A percentile compares a stretch with the other conserved stretches of the same genome.
Evolutionary conservation across 2,888 invertebrate species (phyloP).

Genomic region (Neoscelio sp.): DNA sequence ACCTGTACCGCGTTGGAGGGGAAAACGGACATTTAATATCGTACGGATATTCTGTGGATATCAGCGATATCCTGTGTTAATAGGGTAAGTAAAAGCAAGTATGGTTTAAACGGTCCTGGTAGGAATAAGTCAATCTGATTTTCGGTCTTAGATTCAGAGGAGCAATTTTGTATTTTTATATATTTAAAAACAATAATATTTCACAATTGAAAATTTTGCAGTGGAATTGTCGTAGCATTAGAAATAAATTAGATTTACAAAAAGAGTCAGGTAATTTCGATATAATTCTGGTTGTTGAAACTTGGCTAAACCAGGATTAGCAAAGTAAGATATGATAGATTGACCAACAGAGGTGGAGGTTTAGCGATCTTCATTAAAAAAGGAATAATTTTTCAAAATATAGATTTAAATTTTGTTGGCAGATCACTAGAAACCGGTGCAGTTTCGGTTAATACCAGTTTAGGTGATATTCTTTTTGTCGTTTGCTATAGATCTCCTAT

Average conservation of each 20-base stretch:
- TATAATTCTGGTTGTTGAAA: neutral
- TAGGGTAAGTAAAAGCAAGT: too few species aligned
- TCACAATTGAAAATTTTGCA: neutral
- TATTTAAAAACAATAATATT: too few species aligned
- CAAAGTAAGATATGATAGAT: constrained; percentile 14
- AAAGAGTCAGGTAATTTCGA: neutral
- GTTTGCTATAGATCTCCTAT: constrained; percentile 25
- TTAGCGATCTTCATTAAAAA: constrained; percentile 20
- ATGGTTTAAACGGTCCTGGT: too few species aligned
- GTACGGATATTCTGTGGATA: too few species aligned
- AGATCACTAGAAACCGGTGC: constrained; percentile 10
- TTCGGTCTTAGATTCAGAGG: too few species aligned
- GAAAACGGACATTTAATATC: too few species aligned
- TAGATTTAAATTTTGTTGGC: neutral
- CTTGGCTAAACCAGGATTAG: neutral
- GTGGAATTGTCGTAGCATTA: neutral
- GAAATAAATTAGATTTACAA: neutral
- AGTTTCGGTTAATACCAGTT: neutral
- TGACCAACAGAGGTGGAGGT: neutral
- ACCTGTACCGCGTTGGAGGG: too few species aligned
- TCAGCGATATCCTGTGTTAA: too few species aligned
- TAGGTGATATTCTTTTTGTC: constrained; percentile 3
- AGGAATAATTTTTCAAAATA: neutral
- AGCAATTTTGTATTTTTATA: too few species aligned
- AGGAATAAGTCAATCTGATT: too few species aligned